Base-by-base conservation (phyloP, 2,113 vertebrate genomes). In the Podarcis cretensis region DNA sequence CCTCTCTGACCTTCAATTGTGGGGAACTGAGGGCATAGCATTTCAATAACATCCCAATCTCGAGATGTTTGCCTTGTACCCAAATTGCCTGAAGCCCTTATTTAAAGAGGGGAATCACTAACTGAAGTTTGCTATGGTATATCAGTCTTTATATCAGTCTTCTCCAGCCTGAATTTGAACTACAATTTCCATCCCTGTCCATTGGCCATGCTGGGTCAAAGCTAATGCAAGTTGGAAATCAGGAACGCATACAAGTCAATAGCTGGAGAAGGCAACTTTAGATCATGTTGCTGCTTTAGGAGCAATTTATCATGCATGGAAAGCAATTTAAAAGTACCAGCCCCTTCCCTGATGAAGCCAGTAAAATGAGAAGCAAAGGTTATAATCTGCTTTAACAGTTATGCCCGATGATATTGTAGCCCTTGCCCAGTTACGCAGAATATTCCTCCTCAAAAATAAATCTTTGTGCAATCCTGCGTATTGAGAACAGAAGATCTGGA, bases 91-190 rank as follows among this genome's bases (percentile, higher is more conserved):
- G 0, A 0, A 1, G 18, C 81, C 69, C 73, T 66, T 37, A 0
- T 1, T 0, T 2, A 8, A n/a, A 48, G 43, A 48, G 0, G 1
- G 1, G 23, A n/a, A 48, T 48, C 10, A 30, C 12, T 5, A 25
- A 2, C 40, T 7, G n/a, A 59, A 18, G 54, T 80, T 83, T 68
- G 63, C 65, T 83, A 16, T 18, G 13, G 18, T 66, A 23, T 18
- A 43, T 43, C 40, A 43, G 40, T 12, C 37, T 43, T 16, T 57
- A n/a, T 14, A 54, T 54, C 3, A n/a, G 16, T 59, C 59, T 59
- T 59, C 59, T 59, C 59, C 59, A 59, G 16, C 59, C 59, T 59
- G 59, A 18, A 43, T 0, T 59, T 59, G 59, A 18, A 16, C 12
- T 59, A 59, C 59, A 59, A 18, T 59, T 59, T 59, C 59, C 59